Conservation (phyloP, 2,888 invertebrate species). For the Drymonia ruficornis region DNA sequence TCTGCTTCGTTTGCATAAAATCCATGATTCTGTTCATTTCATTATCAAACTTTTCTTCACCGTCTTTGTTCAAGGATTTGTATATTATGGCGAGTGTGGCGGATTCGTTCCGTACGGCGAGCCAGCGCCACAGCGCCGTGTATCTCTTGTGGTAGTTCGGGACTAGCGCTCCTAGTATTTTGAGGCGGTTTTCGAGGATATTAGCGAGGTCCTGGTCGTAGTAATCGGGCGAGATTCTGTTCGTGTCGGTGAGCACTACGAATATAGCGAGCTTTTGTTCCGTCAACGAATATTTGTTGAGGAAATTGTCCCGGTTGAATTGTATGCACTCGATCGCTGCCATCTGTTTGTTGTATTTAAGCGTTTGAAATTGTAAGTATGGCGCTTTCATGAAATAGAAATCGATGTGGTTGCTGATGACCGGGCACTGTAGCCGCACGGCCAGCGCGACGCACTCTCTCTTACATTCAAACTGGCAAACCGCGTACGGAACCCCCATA, state of each 20-base stretch:
- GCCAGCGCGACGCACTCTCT: conserved; percentile 52
- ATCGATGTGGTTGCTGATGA: conserved; percentile 48
- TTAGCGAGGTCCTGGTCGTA: conserved; percentile 42
- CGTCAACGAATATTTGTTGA: conserved; percentile 32
- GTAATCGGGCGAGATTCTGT: conserved; percentile 29
- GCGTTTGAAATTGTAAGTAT: conserved; percentile 39
- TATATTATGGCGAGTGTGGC: conserved; percentile 7
- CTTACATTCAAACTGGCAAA: conserved; percentile 43
- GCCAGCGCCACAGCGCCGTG: conserved; percentile 13
- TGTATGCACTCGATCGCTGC: conserved; percentile 29
- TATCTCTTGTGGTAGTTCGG: not conserved
- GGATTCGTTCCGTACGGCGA: conserved; percentile 11
- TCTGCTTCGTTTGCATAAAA: conserved; percentile 8
- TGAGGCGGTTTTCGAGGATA: conserved; percentile 8
- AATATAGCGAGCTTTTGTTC: conserved; percentile 43
- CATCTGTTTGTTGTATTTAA: conserved; percentile 16
- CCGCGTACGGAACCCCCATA: conserved; percentile 41
- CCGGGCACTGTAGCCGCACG: conserved; percentile 43
- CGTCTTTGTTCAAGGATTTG: conserved; percentile 6
- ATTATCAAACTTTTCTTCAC: conserved; percentile 14
- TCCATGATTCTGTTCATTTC: conserved; percentile 9
- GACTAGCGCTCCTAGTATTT: not conserved
- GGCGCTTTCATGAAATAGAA: conserved; percentile 43
- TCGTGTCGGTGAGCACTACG: conserved; percentile 38
- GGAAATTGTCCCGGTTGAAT: conserved; percentile 36